These are phyloP conservation scores for Cenopis cana DNA, from an alignment of 2,888 invertebrate species.

Conservation along the genomic window DNA sequence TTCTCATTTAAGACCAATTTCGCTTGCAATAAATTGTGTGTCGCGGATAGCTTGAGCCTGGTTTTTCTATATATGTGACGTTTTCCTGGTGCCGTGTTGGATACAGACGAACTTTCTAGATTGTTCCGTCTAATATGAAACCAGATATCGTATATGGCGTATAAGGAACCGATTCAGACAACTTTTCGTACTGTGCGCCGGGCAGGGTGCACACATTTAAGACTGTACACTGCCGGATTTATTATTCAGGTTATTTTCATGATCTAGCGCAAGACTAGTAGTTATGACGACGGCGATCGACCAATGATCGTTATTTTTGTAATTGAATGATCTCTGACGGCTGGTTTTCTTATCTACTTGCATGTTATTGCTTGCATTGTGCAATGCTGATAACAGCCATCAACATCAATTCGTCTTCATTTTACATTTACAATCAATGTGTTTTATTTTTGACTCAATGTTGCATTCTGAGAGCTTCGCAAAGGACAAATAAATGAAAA, in stretches of 20 bases:
- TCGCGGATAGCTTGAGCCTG: slow-evolving; percentile 12
- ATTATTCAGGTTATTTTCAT: neutral
- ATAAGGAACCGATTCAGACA: slow-evolving; percentile 18
- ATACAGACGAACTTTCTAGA: slow-evolving; percentile 41
- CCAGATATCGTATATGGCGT: slow-evolving; percentile 30
- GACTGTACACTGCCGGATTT: neutral
- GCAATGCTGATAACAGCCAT: neutral
- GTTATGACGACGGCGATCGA: neutral
- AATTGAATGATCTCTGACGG: too few species aligned
- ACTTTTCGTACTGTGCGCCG: slow-evolving; percentile 15
- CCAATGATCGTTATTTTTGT: too few species aligned
- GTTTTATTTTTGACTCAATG: too few species aligned
- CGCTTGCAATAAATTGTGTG: slow-evolving; percentile 8
- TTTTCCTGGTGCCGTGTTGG: slow-evolving; percentile 34
- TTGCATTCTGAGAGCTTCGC: too few species aligned
- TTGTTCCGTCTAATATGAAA: slow-evolving; percentile 30
- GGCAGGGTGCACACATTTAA: slow-evolving; percentile 4
- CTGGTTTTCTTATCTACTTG: slow-evolving; percentile 21
- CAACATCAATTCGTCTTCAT: too few species aligned
- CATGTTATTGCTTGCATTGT: slow-evolving; percentile 12
- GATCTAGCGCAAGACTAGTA: neutral
- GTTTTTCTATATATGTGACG: slow-evolving; percentile 35
- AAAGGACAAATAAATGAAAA: too few species aligned
- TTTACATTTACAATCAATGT: too few species aligned
- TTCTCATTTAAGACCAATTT: neutral